These are phyloP conservation scores for Osmoderma eremita DNA, from an alignment of 2,888 invertebrate genomes.

Conservation along the genomic window DNA sequence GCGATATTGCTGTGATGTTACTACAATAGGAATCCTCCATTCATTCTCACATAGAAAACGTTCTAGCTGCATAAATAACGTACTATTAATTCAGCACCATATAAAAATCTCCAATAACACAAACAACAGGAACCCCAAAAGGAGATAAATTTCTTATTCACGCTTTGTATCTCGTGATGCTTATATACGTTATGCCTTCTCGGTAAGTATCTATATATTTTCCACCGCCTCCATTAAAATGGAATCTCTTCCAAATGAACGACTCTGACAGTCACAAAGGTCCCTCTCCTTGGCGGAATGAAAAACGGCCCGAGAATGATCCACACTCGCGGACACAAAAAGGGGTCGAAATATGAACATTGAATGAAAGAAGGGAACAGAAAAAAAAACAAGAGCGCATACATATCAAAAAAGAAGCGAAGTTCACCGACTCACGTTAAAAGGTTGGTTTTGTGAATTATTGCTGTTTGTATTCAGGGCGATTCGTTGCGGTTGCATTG, in stretches of 20 bases:
- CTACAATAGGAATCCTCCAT: background rate
- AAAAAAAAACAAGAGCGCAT: slow-evolving; percentile 27
- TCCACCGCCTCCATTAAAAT: slow-evolving; percentile 39
- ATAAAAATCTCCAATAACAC: slow-evolving; percentile 31
- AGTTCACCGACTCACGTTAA: slow-evolving; percentile 43
- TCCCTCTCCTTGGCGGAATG: slow-evolving; percentile 30
- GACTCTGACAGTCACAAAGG: slow-evolving; percentile 33
- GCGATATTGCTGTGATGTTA: background rate
- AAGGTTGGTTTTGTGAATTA: slow-evolving; percentile 44
- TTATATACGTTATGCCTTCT: slow-evolving; percentile 18
- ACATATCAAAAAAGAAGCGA: slow-evolving; percentile 38
- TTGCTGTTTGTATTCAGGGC: slow-evolving; percentile 47
- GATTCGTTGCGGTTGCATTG: slow-evolving; percentile 44
- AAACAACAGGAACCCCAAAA: slow-evolving; percentile 21
- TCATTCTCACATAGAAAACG: slow-evolving; percentile 11
- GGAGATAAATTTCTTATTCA: slow-evolving; percentile 36
- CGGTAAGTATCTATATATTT: slow-evolving; percentile 12
- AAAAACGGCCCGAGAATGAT: slow-evolving; percentile 27
- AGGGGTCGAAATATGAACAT: slow-evolving; percentile 36
- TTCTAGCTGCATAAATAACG: slow-evolving; percentile 20
- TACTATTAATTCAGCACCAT: slow-evolving; percentile 30
- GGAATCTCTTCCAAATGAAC: slow-evolving; percentile 39
- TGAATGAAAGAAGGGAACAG: slow-evolving; percentile 25
- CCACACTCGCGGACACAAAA: slow-evolving; percentile 33
- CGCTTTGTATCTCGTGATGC: slow-evolving; percentile 16